Evolutionary conservation across 2,888 invertebrate species (phyloP), one percentile per base, ranked within the genome.

Genomic region (Aporophyla lueneburgensis): DNA sequence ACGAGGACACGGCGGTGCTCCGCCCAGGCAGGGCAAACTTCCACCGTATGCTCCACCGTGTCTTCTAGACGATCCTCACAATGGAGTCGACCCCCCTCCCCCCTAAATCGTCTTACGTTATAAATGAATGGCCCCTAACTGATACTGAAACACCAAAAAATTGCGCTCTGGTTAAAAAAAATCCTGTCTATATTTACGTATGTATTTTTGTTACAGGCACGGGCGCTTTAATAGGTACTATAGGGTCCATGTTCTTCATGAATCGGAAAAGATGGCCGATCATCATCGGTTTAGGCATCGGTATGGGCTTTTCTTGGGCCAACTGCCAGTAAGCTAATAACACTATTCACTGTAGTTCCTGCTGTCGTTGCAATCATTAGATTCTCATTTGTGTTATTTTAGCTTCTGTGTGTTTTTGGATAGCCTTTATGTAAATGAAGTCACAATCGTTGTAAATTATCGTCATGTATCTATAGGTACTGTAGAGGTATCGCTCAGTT

Each of bases 191-290:
- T 33, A 33, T 33, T 33, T 33, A 33, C 33, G 33, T 33, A 59
- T 33, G n/a, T 16, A 6, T 53, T 43, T 62, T 27, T 67, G 40
- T 79, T 80, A 59, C 77, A 80, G 79, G 83, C 5, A 4, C n/a
- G n/a, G 83, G 79, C 33, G 77, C 56, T 21, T 14, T 82, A 46
- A 3, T 82, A 65, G 79, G 79, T 33, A 69, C 83, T 33, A 0
- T 82, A n/a, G 0, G 54, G 14, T 80, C 79, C 16, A 82, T 80
- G 49, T 66, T 69, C 16, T 69, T 82, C 9, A 0, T 76, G 5
- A 43, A 21, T 33, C 68, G 79, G 2, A 76, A 51, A 77, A 68
- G 79, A 49, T 80, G 77, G 77, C 79, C 79, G 7, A 56, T 80
- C 21, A 56, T 80, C 21, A 1, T 76, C 0, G 69, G 69, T 0